Evolutionary conservation across 2,797 vertebrate species (phyloP).

Genomic region (Rhabdomys pumilio): DNA sequence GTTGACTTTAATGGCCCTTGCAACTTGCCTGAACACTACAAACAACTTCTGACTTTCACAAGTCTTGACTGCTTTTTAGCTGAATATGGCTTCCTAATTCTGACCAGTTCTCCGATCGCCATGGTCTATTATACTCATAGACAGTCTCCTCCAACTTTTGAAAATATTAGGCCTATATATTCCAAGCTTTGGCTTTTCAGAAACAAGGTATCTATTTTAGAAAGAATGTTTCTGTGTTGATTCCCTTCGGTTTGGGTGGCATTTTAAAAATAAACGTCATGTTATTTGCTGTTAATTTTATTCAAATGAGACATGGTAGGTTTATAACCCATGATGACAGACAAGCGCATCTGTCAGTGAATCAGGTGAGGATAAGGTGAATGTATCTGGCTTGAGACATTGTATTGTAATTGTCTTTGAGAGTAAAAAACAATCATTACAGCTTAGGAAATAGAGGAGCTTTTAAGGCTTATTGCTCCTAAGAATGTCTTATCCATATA

Average conservation of each 20-base stretch:
- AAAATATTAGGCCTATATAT: slow-evolving; percentile 49
- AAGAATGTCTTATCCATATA: background rate
- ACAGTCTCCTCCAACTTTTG: slow-evolving; percentile 45
- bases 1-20: background rate
- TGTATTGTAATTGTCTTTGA: background rate
- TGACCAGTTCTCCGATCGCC: slow-evolving; percentile 49
- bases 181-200: slow-evolving; percentile 52
- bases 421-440: slow-evolving; percentile 35
- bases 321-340: background rate
- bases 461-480: background rate
- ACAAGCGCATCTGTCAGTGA: background rate
- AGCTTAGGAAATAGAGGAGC: background rate
- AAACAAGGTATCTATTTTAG: slow-evolving; percentile 60
- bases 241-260: slow-evolving; percentile 16
- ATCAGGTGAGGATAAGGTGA: background rate
- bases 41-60: slow-evolving; percentile 52
- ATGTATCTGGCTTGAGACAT: slow-evolving; percentile 27
- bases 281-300: slow-evolving; percentile 34
- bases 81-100: slow-evolving; percentile 51
- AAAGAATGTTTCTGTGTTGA: background rate
- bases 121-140: background rate
- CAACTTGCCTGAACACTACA: background rate
- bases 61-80: background rate
- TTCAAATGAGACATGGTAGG: slow-evolving; percentile 12
- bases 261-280: slow-evolving; percentile 30